Evolutionary conservation across 1,140 invertebrate genomes (phyloP).

Genomic region (Lerema accius): DNA sequence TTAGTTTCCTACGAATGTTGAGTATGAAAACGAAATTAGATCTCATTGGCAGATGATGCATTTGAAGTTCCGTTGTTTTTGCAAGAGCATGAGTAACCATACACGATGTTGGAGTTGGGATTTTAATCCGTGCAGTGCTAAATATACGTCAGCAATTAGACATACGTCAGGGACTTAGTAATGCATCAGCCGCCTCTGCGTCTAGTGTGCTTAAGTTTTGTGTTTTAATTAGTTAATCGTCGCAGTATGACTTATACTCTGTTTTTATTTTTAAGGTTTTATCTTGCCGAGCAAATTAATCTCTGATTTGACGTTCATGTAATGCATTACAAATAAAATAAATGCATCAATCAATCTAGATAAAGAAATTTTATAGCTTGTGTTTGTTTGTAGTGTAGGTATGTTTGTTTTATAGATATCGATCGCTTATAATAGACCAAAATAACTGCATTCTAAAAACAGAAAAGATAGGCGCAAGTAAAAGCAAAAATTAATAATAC

Average conservation of each 20-base stretch:
- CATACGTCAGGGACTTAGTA: neutral
- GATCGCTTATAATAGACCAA: neutral
- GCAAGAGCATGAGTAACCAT: slow-evolving; percentile 38
- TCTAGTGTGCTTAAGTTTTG: slow-evolving; percentile 5
- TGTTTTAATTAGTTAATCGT: too few relatives aligned
- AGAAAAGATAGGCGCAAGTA: neutral
- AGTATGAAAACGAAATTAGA: neutral
- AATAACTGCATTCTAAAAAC: neutral
- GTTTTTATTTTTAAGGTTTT: slow-evolving; percentile 1
- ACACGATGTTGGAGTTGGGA: slow-evolving; percentile 34
- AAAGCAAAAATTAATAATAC: slow-evolving; percentile 40
- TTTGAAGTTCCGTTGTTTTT: slow-evolving; percentile 30
- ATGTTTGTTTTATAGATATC: too few relatives aligned
- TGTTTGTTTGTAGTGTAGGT: too few relatives aligned
- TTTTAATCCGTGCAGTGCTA: slow-evolving; percentile 47
- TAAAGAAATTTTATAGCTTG: too few relatives aligned
- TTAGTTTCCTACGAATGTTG: slow-evolving; percentile 5
- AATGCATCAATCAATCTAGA: too few relatives aligned
- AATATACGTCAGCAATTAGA: slow-evolving; percentile 52
- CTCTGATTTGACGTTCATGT: too few relatives aligned
- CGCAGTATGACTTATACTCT: too few relatives aligned
- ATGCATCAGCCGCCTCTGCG: slow-evolving; percentile 1
- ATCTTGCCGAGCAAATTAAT: too few relatives aligned
- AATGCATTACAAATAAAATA: too few relatives aligned
- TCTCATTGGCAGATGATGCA: slow-evolving; percentile 19